Evolutionary conservation across 2,797 vertebrate genomes (phyloP).

Genomic region (Oryzias dopingdopingensis): DNA sequence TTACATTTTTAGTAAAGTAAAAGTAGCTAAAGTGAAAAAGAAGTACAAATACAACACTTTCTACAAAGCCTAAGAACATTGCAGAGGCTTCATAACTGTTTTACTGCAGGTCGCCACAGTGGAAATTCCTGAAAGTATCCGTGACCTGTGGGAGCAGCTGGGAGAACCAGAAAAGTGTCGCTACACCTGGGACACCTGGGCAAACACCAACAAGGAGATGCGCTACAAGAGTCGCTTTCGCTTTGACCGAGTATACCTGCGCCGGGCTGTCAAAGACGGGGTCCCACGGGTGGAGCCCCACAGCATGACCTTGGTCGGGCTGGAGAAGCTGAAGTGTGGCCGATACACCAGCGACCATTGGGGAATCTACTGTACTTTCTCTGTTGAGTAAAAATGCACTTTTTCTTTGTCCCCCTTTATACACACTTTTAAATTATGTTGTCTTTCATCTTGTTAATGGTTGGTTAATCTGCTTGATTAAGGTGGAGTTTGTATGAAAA

Average conservation of each 20-base stretch:
- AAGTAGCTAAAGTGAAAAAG: no score
- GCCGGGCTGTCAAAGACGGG: slow-evolving; percentile 53
- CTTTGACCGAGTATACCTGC: slow-evolving; percentile 86
- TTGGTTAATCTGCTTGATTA: no score
- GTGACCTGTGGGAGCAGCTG: slow-evolving; percentile 84
- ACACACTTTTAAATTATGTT: no score
- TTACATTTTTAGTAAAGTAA: no score
- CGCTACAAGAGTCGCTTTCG: slow-evolving; percentile 73
- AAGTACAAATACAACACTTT: no score
- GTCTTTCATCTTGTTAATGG: no score
- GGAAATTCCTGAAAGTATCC: slow-evolving; percentile 75
- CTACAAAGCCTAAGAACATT: no score
- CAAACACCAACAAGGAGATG: slow-evolving; percentile 80
- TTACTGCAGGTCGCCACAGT: slow-evolving; percentile 76
- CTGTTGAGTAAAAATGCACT: slow-evolving; percentile 1
- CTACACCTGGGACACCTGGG: slow-evolving; percentile 88
- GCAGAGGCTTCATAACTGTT: not conserved
- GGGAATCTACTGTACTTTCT: slow-evolving; percentile 85
- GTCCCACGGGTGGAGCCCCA: slow-evolving; percentile 71
- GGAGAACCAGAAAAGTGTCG: slow-evolving; percentile 82
- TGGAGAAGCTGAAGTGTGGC: slow-evolving; percentile 87
- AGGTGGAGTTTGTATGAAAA: no score
- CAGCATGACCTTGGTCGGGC: slow-evolving; percentile 83
- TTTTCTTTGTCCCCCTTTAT: no score
- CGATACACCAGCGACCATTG: slow-evolving; percentile 89